These are phyloP conservation scores for Ambastaia sidthimunki DNA, from an alignment of 2,797 vertebrate species.

Conservation along the genomic window DNA sequence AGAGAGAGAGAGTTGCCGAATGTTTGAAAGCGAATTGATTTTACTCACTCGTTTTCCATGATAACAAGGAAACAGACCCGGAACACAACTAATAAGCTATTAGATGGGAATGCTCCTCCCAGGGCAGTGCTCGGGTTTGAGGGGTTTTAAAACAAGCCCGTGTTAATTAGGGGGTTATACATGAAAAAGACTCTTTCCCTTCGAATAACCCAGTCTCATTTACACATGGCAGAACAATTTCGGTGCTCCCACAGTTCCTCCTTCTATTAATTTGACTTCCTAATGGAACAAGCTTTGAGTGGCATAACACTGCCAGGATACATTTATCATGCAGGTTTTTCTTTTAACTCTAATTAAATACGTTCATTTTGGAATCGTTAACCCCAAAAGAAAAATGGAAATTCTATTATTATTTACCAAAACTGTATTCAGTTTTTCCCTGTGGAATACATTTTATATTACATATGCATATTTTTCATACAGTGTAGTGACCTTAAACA, in stretches of 20 bases:
- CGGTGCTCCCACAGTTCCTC: not conserved
- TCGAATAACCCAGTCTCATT: conserved; percentile 20
- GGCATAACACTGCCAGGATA: not conserved
- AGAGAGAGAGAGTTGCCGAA: conserved; percentile 40
- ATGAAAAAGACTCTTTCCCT: conserved; percentile 37
- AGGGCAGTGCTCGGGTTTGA: conserved; percentile 51
- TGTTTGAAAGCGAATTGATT: conserved; percentile 54
- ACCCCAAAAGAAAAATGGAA: not conserved
- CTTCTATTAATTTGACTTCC: conserved; percentile 27
- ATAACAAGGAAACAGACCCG: conserved; percentile 54
- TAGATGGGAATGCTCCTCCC: conserved; percentile 54
- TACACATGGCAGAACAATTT: conserved; percentile 22
- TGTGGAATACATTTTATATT: not conserved
- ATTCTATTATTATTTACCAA: not conserved
- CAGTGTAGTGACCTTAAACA: too few relatives aligned
- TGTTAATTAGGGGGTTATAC: conserved; percentile 51
- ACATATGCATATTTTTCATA: not conserved
- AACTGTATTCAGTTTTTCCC: not conserved
- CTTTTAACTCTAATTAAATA: conserved; percentile 23
- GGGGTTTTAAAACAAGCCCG: conserved; percentile 51
- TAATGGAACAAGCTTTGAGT: conserved; percentile 28
- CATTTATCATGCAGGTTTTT: conserved; percentile 15
- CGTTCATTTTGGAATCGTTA: not conserved
- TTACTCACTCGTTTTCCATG: conserved; percentile 43
- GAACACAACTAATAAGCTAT: conserved; percentile 63